phyloP scores from a whole-genome alignment of 1,140 invertebrate species.

The Hycleus cichorii region DNA sequence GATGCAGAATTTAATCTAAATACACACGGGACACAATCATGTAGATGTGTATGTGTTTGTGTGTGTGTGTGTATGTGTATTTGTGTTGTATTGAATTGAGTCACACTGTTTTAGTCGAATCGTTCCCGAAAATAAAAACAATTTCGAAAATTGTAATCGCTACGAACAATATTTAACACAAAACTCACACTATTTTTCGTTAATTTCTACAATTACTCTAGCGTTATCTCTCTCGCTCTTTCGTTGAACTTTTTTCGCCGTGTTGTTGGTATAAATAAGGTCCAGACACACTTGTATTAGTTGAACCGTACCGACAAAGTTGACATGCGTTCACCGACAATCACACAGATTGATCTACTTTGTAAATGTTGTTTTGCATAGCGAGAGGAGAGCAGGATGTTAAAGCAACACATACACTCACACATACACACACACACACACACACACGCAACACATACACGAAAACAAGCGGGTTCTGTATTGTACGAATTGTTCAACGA shows the following conservation, averaged over 20 bases:
- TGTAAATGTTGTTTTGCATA: conserved; percentile 38
- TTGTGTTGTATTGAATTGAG: no score
- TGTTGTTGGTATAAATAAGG: not conserved
- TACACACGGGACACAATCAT: no score
- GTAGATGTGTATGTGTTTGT: no score
- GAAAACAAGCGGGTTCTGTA: no score
- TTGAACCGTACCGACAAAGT: conserved; percentile 18
- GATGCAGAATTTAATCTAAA: not conserved
- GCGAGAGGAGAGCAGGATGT: conserved; percentile 36
- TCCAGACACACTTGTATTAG: not conserved
- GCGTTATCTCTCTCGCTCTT: not conserved
- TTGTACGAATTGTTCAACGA: conserved; percentile 29
- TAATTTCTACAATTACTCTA: not conserved
- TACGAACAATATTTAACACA: no score
- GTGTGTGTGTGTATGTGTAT: no score
- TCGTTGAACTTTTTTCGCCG: not conserved
- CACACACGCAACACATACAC: no score
- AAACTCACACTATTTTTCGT: conserved; percentile 22
- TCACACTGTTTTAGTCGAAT: no score
- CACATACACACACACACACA: no score
- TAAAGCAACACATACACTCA: conserved; percentile 3
- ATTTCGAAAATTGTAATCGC: conserved; percentile 30
- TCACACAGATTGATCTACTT: conserved; percentile 42
- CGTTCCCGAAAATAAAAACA: no score
- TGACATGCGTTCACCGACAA: conserved; percentile 33